Base-by-base conservation (phyloP, 2,888 invertebrate species). In the Conops quadrifasciatus region DNA sequence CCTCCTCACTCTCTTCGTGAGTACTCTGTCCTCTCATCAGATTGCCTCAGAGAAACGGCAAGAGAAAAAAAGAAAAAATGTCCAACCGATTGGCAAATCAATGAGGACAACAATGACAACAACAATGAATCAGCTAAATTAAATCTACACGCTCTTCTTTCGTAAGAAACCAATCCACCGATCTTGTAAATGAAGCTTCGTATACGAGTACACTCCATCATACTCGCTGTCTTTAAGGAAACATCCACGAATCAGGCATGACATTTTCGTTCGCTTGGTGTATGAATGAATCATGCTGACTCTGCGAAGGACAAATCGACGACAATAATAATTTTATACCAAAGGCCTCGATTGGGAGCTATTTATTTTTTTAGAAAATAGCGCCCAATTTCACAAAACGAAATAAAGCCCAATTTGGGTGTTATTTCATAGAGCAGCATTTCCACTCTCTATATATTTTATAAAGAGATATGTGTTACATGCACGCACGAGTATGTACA, bases 261-360 rank as follows among this genome's bases (percentile, higher is more conserved):
- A 53, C 2, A 21, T 7, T n/a, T 53, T n/a, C 4, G 11, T 26
- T 11, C 11, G 21, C 21, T 60, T 62, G 62, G 26, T 51, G 70
- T 45, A 49, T 60, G 68, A 70, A 70, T 70, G 70, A 63, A 70
- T 70, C 58, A 64, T 63, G 53, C 43, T 70, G 70, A 70, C 63
- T 70, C n/a, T n/a, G n/a, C n/a, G n/a, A n/a, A n/a, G n/a, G n/a
- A n/a, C n/a, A n/a, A n/a, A n/a, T n/a, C n/a, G 70, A 70, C 64
- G 64, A n/a, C n/a, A n/a, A n/a, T n/a, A n/a, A n/a, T n/a, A n/a
- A n/a, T 70, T 70, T 64, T 19, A 64, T 70, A 64, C n/a, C n/a
- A n/a, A n/a, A n/a, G n/a, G n/a, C n/a, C n/a, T n/a, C n/a, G n/a
- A n/a, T n/a, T n/a, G n/a, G n/a, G n/a, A n/a, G n/a, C n/a, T n/a